phyloP scores from a whole-genome alignment of 2,888 invertebrate species.

The Eupithecia abbreviata region DNA sequence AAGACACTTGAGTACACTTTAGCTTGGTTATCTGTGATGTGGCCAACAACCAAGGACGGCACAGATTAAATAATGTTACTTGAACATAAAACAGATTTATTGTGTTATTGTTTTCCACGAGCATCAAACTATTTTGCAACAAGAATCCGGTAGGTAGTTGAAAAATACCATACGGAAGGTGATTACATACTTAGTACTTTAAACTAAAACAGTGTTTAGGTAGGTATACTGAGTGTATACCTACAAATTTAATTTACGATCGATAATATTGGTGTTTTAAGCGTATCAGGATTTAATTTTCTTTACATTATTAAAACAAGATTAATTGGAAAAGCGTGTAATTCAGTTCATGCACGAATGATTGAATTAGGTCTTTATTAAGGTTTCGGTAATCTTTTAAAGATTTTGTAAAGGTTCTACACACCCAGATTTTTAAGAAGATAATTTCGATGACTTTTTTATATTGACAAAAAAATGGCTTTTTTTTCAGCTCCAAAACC shows the following conservation, averaged over 20 bases:
- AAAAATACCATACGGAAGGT: too few relatives aligned
- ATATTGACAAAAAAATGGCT: not conserved
- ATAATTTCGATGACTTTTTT: not conserved
- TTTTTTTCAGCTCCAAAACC: conserved; percentile 68
- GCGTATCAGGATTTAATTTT: conserved; percentile 32
- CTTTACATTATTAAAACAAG: conserved; percentile 67
- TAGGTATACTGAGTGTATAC: not conserved
- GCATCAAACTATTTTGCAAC: too few relatives aligned
- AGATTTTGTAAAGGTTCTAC: not conserved
- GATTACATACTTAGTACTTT: too few relatives aligned
- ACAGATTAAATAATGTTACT: too few relatives aligned
- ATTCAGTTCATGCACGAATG: conserved; percentile 45
- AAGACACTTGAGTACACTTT: not conserved
- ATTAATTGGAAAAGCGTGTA: conserved; percentile 80
- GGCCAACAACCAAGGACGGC: not conserved
- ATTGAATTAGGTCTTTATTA: conserved; percentile 1
- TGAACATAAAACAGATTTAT: too few relatives aligned
- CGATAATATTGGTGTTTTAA: conserved; percentile 30
- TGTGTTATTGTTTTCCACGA: too few relatives aligned
- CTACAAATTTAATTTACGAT: conserved; percentile 7
- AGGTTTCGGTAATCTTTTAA: not conserved
- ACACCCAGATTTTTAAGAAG: not conserved
- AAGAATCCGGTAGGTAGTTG: too few relatives aligned
- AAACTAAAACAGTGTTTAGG: not conserved
- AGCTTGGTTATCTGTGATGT: not conserved